Evolutionary conservation across 1,140 invertebrate species (phyloP).

Genomic region (Olivierus martensii): DNA sequence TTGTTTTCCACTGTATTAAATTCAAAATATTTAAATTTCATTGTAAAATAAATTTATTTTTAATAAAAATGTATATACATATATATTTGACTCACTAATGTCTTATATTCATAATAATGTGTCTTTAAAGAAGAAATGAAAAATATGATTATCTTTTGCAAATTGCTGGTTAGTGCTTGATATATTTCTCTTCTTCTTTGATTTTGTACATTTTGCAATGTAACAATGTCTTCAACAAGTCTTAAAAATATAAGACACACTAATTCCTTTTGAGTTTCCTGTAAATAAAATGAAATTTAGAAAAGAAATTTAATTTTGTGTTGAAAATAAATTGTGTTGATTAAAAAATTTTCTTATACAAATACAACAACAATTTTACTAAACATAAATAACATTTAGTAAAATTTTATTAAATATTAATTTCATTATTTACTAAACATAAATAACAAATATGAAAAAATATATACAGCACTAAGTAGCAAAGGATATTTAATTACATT

Average conservation of each 20-base stretch:
- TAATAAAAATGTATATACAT: neutral
- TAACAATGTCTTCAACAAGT: conserved; percentile 77
- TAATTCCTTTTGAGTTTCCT: conserved; percentile 67
- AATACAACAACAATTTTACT: too few species aligned
- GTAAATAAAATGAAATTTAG: conserved; percentile 8
- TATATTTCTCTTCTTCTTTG: conserved; percentile 77
- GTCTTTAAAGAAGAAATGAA: conserved; percentile 47
- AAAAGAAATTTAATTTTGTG: too few species aligned
- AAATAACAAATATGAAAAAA: too few species aligned
- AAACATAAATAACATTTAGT: too few species aligned
- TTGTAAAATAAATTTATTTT: neutral
- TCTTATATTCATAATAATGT: conserved; percentile 51
- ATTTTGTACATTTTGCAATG: conserved; percentile 38
- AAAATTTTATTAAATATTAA: too few species aligned
- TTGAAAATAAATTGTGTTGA: too few species aligned
- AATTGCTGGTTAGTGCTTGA: conserved; percentile 64
- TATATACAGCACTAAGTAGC: too few species aligned
- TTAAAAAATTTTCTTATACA: too few species aligned
- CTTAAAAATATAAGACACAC: conserved; percentile 71
- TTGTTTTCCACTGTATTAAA: too few species aligned
- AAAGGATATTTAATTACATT: too few species aligned
- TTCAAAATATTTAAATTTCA: too few species aligned
- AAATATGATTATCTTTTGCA: conserved; percentile 48
- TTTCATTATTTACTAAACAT: too few species aligned
- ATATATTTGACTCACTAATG: conserved; percentile 43